Evolutionary conservation across 2,888 invertebrate species (phyloP).

Genomic region (Leptodirus hochenwartii): DNA sequence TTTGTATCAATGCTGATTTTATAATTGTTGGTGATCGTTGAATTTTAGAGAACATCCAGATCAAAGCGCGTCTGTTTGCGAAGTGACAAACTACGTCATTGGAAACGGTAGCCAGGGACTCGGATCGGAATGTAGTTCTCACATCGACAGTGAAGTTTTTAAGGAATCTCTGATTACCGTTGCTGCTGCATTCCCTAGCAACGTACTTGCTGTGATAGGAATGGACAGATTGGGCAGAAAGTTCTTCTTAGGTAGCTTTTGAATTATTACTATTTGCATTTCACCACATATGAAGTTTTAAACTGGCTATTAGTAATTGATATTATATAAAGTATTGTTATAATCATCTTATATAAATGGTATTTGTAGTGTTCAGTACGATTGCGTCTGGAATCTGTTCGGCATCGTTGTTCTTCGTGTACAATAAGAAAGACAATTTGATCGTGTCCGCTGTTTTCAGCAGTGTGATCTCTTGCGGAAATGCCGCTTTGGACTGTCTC

Average conservation of each 20-base stretch:
- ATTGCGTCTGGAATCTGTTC: constrained; percentile 71
- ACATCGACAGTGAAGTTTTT: constrained; percentile 63
- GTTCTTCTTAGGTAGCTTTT: constrained; percentile 50
- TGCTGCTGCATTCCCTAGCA: constrained; percentile 71
- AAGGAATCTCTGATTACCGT: constrained; percentile 75
- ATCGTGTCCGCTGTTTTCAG: constrained; percentile 73
- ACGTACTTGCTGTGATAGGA: constrained; percentile 58
- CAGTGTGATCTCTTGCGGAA: constrained; percentile 75
- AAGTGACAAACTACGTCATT: constrained; percentile 61
- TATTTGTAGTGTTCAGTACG: constrained; percentile 56
- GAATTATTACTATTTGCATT: constrained; percentile 4
- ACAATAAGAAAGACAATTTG: constrained; percentile 65
- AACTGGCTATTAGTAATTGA: neutral
- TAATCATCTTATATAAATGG: constrained; percentile 2
- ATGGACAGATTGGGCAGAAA: constrained; percentile 79
- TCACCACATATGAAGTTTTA: constrained; percentile 1
- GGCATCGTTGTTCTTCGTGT: constrained; percentile 69
- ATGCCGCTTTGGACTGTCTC: constrained; percentile 79
- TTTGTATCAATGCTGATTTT: no score
- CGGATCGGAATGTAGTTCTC: constrained; percentile 41
- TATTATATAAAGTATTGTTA: neutral
- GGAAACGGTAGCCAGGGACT: constrained; percentile 40
- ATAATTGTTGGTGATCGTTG: no score
- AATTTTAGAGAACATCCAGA: constrained; percentile 49
- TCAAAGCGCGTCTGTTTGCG: constrained; percentile 49